Base-by-base conservation (phyloP, 2,797 vertebrate genomes). In the Steatocranus sp. region DNA sequence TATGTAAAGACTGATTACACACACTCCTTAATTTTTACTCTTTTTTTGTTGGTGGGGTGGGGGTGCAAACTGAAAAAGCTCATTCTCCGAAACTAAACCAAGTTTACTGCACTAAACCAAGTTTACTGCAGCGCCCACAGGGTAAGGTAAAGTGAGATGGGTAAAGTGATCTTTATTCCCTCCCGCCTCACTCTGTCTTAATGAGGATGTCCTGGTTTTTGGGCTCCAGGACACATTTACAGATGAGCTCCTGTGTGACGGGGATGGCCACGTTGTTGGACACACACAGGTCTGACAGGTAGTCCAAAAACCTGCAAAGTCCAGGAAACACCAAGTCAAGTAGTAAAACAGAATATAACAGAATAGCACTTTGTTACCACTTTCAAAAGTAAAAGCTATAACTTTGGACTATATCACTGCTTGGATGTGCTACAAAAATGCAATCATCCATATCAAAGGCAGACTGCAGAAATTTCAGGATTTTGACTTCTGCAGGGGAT, bases 181-280 rank as follows among this genome's bases (percentile, higher is more conserved):
- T 27, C 23, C 41, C 5, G 20, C 20, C 66, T 93, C 54, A 99
- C 98, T 99, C 98, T 0, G 98, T 99, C 93, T 98, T 98, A 91
- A 99, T 99, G 90, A 99, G 98, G 88, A 99, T 99, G 91, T 99
- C 98, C 0, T 98, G 97, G 95, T 99, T 99, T 91, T 97, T 98
- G 1, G 97, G 96, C 53, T 99, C 98, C 92, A 99, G 94, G 56
- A 99, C 98, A 77, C 98, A 99, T 92, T 99, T 99, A 93, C 98
- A 99, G 94, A 99, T 99, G 82, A 99, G 97, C 91, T 99, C 98
- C 95, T 99, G 98, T 2, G 98, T 99, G 82, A 99, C 98, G 0
- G 98, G 97, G 83, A 99, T 99, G 85, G 98, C 98, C 2, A 99
- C 97, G 70, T 98, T 97, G 93, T 99, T 99, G 88, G 98, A 99